Evolutionary conservation across 2,113 vertebrate genomes (phyloP).

Genomic region (Aix galericulata): DNA sequence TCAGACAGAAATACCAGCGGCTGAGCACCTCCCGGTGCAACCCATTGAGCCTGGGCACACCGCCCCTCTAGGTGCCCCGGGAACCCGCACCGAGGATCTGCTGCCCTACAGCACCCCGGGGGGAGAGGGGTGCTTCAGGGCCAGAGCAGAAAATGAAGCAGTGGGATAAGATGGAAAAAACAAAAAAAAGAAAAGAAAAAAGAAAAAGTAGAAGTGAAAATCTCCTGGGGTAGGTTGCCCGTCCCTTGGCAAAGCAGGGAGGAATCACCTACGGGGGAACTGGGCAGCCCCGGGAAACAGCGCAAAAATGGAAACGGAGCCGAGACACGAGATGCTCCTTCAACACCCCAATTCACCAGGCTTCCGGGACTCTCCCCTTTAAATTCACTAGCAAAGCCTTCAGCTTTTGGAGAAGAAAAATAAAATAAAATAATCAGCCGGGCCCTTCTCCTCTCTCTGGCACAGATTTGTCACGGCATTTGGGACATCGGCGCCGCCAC

Average conservation of each 20-base stretch:
- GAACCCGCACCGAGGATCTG: not conserved
- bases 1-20: not conserved
- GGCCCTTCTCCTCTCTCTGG: not conserved
- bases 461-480: not conserved
- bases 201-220: not conserved
- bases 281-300: not conserved
- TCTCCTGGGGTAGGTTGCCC: not conserved
- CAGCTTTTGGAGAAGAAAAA: not conserved
- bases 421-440: not conserved
- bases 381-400: not conserved
- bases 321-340: not conserved
- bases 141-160: not conserved
- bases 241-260: not conserved
- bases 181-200: not conserved
- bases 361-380: not conserved
- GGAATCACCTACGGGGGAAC: not conserved
- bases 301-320: not conserved
- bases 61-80: not conserved
- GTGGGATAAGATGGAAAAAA: too few species aligned
- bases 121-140: not conserved
- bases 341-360: not conserved
- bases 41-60: not conserved
- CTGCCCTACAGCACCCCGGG: not conserved
- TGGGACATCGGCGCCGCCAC: not conserved
- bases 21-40: not conserved